Evolutionary conservation across 2,797 vertebrate genomes (phyloP).

Genomic region (Schizothorax lantsangensis): DNA sequence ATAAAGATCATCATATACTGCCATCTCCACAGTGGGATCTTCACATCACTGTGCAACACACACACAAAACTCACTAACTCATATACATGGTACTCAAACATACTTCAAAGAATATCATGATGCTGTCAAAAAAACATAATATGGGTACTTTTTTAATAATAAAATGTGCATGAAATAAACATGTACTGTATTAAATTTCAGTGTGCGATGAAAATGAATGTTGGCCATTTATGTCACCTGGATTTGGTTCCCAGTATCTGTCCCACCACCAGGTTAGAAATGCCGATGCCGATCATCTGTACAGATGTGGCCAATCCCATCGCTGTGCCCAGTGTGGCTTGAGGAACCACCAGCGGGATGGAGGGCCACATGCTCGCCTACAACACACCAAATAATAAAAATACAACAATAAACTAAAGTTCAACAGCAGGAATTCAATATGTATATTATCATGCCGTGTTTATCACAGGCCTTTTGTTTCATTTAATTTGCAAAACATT

Average conservation of each 20-base stretch:
- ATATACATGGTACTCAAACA: neutral
- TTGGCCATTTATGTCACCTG: slow-evolving; percentile 67
- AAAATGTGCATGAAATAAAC: neutral
- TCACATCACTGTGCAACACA: slow-evolving; percentile 73
- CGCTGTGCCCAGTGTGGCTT: slow-evolving; percentile 82
- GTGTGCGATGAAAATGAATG: neutral
- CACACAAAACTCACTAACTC: slow-evolving; percentile 1
- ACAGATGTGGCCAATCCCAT: slow-evolving; percentile 85
- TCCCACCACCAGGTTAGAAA: slow-evolving; percentile 84
- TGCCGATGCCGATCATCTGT: slow-evolving; percentile 84
- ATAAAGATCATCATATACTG: slow-evolving; percentile 87
- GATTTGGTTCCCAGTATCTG: slow-evolving; percentile 82
- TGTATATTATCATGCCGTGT: no score
- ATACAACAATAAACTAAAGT: neutral
- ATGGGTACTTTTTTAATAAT: neutral
- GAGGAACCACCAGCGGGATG: slow-evolving; percentile 84
- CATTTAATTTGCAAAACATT: neutral
- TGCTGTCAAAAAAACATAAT: neutral
- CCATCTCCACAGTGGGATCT: slow-evolving; percentile 85
- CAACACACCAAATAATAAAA: slow-evolving; percentile 25
- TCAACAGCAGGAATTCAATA: neutral
- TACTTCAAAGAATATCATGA: neutral
- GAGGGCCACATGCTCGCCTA: slow-evolving; percentile 88
- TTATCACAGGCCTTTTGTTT: no score
- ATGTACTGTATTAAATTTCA: neutral